These are phyloP conservation scores for Echinops telfairi DNA, from an alignment of 2,113 vertebrate species.

Conservation along the genomic window DNA sequence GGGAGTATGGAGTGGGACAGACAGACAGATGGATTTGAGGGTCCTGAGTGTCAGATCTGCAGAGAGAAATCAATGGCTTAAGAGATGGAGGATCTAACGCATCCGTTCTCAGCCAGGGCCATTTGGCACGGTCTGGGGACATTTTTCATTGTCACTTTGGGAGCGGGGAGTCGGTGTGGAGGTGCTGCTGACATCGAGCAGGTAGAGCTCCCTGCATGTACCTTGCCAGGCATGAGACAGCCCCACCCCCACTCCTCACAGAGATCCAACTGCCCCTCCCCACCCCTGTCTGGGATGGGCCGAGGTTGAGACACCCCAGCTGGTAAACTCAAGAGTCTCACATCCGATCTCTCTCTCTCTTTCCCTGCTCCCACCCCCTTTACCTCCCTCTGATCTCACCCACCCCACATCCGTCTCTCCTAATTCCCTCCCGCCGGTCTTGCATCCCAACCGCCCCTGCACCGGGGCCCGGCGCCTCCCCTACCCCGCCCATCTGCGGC, in stretches of 20 bases:
- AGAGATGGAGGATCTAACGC: not conserved
- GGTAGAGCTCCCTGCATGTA: not conserved
- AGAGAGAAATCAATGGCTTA: not conserved
- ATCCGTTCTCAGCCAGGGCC: not conserved
- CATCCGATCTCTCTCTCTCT: not conserved
- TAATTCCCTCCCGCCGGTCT: not conserved
- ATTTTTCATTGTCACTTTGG: no score
- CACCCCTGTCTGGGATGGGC: no score
- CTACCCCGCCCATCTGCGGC: not conserved
- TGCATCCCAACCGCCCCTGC: not conserved
- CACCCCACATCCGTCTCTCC: not conserved
- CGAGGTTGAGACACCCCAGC: no score
- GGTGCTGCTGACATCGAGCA: not conserved
- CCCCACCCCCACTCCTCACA: not conserved
- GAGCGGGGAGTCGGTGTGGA: not conserved
- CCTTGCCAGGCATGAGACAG: accelerated
- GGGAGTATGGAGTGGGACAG: no score
- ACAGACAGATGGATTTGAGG: no score
- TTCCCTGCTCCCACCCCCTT: not conserved
- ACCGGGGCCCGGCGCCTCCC: no score
- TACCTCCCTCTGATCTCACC: not conserved
- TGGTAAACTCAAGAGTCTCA: not conserved
- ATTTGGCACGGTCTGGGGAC: no score
- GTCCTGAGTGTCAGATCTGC: not conserved
- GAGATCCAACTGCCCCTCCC: no score